Evolutionary conservation across 2,888 invertebrate species (phyloP).

Genomic region (Mimas tiliae): DNA sequence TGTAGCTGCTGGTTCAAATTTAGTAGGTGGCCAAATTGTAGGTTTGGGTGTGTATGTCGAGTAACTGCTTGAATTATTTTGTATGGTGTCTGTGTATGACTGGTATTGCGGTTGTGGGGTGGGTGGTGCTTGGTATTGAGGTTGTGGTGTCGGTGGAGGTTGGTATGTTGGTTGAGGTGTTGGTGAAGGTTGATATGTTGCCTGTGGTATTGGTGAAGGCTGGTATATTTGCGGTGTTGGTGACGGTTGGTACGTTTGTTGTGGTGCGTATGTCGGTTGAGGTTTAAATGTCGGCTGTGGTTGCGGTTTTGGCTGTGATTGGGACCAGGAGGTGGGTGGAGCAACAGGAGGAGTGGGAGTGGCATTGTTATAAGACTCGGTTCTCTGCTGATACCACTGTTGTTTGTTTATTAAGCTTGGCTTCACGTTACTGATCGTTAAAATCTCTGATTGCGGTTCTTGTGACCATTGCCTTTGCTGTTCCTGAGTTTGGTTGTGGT

Average conservation of each 20-base stretch:
- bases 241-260: constrained; percentile 36
- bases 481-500: constrained; percentile 66
- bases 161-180: constrained; percentile 43
- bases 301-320: constrained; percentile 43
- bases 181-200: constrained; percentile 36
- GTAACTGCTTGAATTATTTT: constrained; percentile 53
- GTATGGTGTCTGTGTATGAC: constrained; percentile 56
- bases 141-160: constrained; percentile 38
- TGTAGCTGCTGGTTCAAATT: constrained; percentile 42
- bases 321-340: constrained; percentile 47
- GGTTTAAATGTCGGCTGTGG: constrained; percentile 44
- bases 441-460: constrained; percentile 76
- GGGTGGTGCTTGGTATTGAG: constrained; percentile 39
- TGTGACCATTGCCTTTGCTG: constrained; percentile 65
- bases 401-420: constrained; percentile 76
- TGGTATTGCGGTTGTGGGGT: constrained; percentile 39
- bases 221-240: constrained; percentile 43
- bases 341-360: constrained; percentile 38
- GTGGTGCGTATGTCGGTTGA: constrained; percentile 32
- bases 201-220: constrained; percentile 41
- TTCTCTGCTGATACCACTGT: constrained; percentile 77
- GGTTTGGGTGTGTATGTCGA: constrained; percentile 67
- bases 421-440: constrained; percentile 75
- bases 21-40: constrained; percentile 57
- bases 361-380: constrained; percentile 64